These are phyloP conservation scores for Bhutanitis thaidina DNA, from an alignment of 2,888 invertebrate genomes.

Conservation along the genomic window DNA sequence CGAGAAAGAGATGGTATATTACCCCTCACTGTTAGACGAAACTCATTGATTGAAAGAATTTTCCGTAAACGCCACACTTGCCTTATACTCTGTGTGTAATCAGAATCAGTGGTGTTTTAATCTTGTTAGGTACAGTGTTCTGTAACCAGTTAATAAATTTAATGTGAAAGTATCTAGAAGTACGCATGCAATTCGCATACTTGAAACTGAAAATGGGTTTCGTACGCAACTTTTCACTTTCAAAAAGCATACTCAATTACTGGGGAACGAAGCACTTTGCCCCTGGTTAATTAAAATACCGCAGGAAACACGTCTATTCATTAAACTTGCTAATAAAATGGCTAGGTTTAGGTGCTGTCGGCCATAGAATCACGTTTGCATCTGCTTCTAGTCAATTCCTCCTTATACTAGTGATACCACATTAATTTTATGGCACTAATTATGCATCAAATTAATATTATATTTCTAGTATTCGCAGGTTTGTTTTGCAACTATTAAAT, in stretches of 20 bases:
- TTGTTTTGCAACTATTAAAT: no score
- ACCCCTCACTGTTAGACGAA: no score
- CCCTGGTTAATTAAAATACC: constrained; percentile 15
- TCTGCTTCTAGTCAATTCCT: background rate
- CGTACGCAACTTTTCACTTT: constrained; percentile 2
- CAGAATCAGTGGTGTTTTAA: no score
- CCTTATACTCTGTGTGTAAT: no score
- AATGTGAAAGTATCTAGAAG: background rate
- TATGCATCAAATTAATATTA: background rate
- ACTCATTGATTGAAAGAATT: no score
- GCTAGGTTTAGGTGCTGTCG: background rate
- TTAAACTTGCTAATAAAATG: constrained; percentile 6
- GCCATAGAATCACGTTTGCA: background rate
- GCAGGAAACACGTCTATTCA: constrained; percentile 2
- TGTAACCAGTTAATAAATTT: background rate
- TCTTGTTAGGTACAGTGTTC: no score
- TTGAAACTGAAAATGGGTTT: background rate
- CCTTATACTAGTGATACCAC: background rate
- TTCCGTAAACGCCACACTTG: no score
- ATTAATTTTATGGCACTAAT: background rate
- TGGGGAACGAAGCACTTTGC: background rate
- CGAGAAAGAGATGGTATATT: no score
- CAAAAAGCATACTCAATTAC: constrained; percentile 1
- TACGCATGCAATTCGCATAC: background rate
- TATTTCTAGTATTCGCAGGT: no score